Evolutionary conservation across 2,113 vertebrate genomes (phyloP), one percentile per base, ranked within the genome.

Genomic region (Apteryx owenii): DNA sequence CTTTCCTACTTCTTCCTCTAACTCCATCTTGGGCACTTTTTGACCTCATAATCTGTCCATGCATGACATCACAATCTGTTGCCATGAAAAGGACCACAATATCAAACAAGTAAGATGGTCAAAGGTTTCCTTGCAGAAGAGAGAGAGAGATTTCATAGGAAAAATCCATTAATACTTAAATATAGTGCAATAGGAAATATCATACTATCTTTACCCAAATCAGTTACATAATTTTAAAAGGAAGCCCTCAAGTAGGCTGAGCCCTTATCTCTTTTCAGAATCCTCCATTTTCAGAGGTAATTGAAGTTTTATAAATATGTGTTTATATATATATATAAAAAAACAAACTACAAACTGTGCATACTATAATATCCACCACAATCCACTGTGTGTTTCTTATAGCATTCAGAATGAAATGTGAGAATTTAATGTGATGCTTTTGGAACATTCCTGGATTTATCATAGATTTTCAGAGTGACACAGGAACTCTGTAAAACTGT

Each of bases 81-180:
- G 76, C 86, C 58, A 84, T 91, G 88, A 91, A 91, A 95, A 89
- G 68, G 64, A 81, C 61, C 44, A 85, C 88, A 72, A 87, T 93
- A 96, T 95, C 95, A 97, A 94, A 95, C 53, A 96, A 86, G 83
- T 73, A 83, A 53, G 51, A 83, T 86, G 93, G 76, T 36, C 85
- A 94, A 96, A 95, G 85, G 85, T 92, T 93, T 38, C 58, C 82
- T 96, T 94, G 95, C 58, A 94, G 93, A 95, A 88, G 72, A 93
- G 81, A 95, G 95, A 97, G 58, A 95, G 76, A 96, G 69, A 97
- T 97, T 95, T 96, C 81, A 54, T 36, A 91, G 76, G 62, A 73
- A 96, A 95, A 94, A 94, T 93, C 91, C 84, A 93, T 94, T 97
- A 96, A 92, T 90, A 86, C 94, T 94, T 96, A 96, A 96, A 94